Base-by-base conservation (phyloP, 2,888 invertebrate genomes). In the Allophyes oxyacanthae region DNA sequence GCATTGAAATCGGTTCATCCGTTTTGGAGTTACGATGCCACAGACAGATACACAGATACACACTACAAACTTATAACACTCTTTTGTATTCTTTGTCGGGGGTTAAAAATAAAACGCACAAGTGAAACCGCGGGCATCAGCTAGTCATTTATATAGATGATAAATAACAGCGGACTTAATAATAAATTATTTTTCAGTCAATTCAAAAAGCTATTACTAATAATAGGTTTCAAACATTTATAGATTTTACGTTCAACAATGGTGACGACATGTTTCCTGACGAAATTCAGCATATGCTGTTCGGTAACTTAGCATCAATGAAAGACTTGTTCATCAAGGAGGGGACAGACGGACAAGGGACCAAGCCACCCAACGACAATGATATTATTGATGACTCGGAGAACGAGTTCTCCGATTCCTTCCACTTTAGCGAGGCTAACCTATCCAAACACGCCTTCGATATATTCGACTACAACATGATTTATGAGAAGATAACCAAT, bases 231-330 rank as follows among this genome's bases (percentile, higher is more conserved):
- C 3, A 28, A 6, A 6, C 2, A 28, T 28, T 28, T 28, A 1
- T 28, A 64, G 64, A 49, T 43, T 10, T 48, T 10, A 25, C 48
- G 2, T 33, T 26, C 11, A 41, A 10, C 28, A 15, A 68, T 44
- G 43, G 44, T 14, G 25, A 44, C 5, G 32, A 6, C 7, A 6
- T 33, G 0, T 6, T 15, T 1, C 28, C 58, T 0, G 36, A 25
- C 1, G 60, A 64, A 6, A 25, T 60, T 7, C 44, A 67, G 6
- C 33, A 65, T 4, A 60, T 48, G 0, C 32, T 73, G n/a, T 67
- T 57, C 34, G 71, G 72, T 4, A 20, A 72, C 14, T 15, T 68
- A 13, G 38, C 32, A 7, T 59, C 71, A 3, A 38, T 61, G 26
- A 1, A 46, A 3, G 63, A 68, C 6, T 26, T 70, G 0, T 51